These are phyloP conservation scores for Xylocampa areola DNA, from an alignment of 2,888 invertebrate species.

Conservation along the genomic window DNA sequence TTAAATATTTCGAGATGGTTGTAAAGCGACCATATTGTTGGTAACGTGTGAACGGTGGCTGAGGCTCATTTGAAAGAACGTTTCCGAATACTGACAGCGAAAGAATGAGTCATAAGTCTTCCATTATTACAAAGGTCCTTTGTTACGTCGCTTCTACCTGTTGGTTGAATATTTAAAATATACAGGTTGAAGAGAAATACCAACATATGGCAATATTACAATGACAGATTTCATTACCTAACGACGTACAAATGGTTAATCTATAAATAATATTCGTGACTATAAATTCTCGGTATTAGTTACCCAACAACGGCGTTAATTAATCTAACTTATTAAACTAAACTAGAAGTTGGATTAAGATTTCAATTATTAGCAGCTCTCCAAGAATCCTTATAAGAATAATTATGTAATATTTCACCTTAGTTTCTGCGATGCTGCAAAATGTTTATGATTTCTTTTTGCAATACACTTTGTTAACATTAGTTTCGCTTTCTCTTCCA, in stretches of 20 bases:
- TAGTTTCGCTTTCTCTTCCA: conserved; percentile 53
- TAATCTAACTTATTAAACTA: conserved; percentile 7
- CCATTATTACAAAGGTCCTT: conserved; percentile 63
- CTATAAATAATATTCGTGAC: conserved; percentile 1
- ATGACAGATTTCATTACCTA: not conserved
- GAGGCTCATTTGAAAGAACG: conserved; percentile 62
- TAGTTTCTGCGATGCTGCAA: conserved; percentile 12
- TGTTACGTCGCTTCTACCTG: conserved; percentile 68
- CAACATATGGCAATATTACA: not conserved
- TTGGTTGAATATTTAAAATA: conserved; percentile 49
- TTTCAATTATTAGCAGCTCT: not conserved
- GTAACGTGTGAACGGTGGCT: conserved; percentile 63
- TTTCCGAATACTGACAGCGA: conserved; percentile 64
- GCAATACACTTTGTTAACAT: conserved; percentile 45
- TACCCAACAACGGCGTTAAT: conserved; percentile 8
- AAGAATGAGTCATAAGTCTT: conserved; percentile 72
- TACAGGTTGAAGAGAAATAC: conserved; percentile 28
- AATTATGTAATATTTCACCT: conserved; percentile 5
- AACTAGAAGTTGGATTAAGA: not conserved
- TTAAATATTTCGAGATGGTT: conserved; percentile 55
- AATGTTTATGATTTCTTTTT: conserved; percentile 24
- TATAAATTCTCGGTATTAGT: not conserved
- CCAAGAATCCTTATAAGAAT: conserved; percentile 3
- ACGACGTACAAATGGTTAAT: not conserved
- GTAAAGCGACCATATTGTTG: conserved; percentile 58